These are phyloP conservation scores for Mormyrus hasselquistii DNA, from an alignment of 2,797 vertebrate genomes.

Conservation along the genomic window DNA sequence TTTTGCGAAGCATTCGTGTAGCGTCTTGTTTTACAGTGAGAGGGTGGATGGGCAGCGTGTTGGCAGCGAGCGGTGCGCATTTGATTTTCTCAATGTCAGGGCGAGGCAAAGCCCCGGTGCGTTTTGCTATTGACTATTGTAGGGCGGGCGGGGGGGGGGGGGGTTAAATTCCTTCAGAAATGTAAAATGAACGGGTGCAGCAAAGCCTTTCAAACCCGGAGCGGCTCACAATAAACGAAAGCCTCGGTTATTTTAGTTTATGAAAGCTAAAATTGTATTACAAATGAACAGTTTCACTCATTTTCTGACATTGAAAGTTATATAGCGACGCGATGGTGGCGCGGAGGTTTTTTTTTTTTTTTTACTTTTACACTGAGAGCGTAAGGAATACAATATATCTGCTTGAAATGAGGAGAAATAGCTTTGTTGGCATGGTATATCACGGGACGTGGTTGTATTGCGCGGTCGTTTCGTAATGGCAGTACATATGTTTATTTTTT, in stretches of 20 bases:
- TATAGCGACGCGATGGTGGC: neutral
- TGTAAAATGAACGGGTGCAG: neutral
- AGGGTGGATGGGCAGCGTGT: neutral
- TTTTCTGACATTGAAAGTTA: neutral
- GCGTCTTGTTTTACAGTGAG: neutral
- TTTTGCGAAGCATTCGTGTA: neutral
- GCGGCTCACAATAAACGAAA: neutral
- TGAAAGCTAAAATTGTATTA: neutral
- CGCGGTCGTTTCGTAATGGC: neutral
- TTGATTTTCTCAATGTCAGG: constrained; percentile 20
- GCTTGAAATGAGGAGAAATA: neutral
- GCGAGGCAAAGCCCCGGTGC: constrained; percentile 11
- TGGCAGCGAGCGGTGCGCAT: neutral
- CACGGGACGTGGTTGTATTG: neutral
- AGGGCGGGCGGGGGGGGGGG: neutral
- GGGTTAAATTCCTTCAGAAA: constrained; percentile 19
- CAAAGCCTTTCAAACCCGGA: neutral
- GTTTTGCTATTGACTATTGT: neutral
- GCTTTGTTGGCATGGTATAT: neutral
- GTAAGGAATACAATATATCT: neutral
- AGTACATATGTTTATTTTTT: neutral
- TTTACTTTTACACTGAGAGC: neutral
- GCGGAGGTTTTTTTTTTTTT: neutral
- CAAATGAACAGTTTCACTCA: neutral
- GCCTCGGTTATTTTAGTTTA: neutral